Conservation (phyloP, 2,113 vertebrate genomes). For the Tauraco erythrolophus region DNA sequence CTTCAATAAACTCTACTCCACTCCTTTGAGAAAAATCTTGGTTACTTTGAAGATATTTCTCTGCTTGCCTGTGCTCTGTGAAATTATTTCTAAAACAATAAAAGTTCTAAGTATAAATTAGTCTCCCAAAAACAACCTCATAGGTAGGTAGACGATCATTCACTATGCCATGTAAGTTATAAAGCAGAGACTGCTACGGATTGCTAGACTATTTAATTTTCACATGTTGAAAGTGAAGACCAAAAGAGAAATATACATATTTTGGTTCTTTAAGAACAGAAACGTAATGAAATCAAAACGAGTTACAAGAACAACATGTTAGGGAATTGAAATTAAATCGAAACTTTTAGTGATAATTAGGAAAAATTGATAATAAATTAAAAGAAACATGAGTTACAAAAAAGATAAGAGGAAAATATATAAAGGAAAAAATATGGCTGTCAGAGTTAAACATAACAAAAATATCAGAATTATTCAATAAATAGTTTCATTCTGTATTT, state of each 20-base stretch:
- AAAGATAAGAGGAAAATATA: neutral
- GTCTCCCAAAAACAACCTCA: neutral
- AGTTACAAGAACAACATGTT: neutral
- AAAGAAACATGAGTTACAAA: neutral
- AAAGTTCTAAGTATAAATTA: neutral
- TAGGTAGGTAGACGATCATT: neutral
- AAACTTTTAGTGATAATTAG: neutral
- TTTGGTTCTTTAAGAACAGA: neutral
- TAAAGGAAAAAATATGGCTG: neutral
- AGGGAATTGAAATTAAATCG: neutral
- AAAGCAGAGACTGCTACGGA: neutral
- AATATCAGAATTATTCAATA: neutral
- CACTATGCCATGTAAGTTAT: neutral
- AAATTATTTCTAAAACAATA: constrained; percentile 50
- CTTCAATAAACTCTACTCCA: constrained; percentile 33
- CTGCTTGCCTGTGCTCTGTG: neutral
- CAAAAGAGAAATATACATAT: neutral
- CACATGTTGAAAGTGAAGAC: neutral
- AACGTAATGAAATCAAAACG: neutral
- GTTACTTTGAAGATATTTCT: constrained; percentile 55
- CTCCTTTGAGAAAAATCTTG: constrained; percentile 38
- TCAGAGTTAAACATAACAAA: neutral
- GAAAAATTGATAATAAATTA: neutral
- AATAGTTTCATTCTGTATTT: neutral
- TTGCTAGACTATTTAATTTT: neutral